phyloP scores from a whole-genome alignment of 64 coral and sea anemone species.

The Pocillopora verrucosa region DNA sequence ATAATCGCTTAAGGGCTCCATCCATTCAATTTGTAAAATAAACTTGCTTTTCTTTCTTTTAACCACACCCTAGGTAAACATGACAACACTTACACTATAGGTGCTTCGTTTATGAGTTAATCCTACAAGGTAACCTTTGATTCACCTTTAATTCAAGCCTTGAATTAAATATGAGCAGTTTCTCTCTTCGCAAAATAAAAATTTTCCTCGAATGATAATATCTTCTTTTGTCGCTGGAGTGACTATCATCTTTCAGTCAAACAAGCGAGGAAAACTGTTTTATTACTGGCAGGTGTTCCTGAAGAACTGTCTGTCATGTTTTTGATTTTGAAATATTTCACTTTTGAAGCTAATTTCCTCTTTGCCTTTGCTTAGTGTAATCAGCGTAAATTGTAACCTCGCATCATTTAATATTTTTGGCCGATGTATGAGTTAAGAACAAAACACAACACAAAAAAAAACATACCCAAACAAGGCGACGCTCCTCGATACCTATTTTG shows the following conservation, averaged over 20 bases:
- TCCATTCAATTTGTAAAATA: background rate
- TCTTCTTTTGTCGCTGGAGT: background rate
- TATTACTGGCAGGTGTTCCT: background rate
- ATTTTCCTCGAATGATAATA: too few relatives aligned
- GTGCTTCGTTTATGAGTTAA: background rate
- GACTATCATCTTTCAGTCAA: background rate
- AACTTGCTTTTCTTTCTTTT: background rate
- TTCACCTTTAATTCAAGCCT: background rate
- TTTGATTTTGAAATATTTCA: background rate
- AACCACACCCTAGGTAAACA: constrained; percentile 23
- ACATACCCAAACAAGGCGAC: background rate
- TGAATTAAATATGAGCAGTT: too few relatives aligned
- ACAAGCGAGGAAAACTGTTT: background rate
- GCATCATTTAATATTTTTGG: background rate
- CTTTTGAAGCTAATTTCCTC: constrained; percentile 27
- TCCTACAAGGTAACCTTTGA: background rate
- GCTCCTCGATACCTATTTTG: background rate
- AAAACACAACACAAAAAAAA: background rate
- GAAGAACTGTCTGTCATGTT: background rate
- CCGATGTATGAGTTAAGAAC: background rate
- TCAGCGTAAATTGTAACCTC: background rate
- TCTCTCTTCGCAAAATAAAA: too few relatives aligned
- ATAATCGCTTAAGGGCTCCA: background rate
- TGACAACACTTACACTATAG: background rate
- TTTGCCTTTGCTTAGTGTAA: background rate